A percentile compares a stretch with the other conserved stretches of the same genome.
Conservation (phyloP, 37 sponge, comb jelly and placozoan species). For the Petrosia ficiformis region DNA sequence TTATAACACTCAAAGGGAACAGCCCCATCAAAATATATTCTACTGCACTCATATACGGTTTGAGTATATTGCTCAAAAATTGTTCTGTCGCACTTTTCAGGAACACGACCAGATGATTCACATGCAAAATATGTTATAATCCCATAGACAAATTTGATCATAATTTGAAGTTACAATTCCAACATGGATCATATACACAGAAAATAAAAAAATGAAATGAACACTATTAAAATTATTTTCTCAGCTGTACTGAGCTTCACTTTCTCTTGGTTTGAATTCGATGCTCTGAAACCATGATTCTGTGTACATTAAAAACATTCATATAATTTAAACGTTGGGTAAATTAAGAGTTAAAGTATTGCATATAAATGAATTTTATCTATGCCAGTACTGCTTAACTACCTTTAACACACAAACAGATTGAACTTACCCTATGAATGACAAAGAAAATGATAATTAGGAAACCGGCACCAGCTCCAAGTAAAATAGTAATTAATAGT, state of each 20-base stretch:
- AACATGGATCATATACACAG: not conserved
- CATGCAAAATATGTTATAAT: not conserved
- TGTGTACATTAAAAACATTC: too few species aligned
- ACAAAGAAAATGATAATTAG: too few species aligned
- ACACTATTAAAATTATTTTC: constrained; percentile 26
- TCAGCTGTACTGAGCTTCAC: constrained; percentile 16
- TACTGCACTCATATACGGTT: not conserved
- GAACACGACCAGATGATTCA: not conserved
- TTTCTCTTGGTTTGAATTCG: not conserved
- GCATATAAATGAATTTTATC: too few species aligned
- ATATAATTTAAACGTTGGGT: too few species aligned
- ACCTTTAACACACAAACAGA: too few species aligned
- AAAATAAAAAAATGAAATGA: constrained; percentile 25
- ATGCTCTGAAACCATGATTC: too few species aligned
- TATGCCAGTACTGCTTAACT: too few species aligned
- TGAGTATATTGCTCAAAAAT: not conserved
- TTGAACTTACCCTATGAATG: too few species aligned
- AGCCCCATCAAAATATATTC: not conserved
- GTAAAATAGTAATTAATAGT: too few species aligned
- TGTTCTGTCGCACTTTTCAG: not conserved
- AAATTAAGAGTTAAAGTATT: too few species aligned
- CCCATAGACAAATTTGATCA: not conserved
- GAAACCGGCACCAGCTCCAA: too few species aligned
- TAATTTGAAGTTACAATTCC: not conserved
- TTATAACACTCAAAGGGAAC: not conserved